Percentiles rank a stretch among this genome's conserved stretches.
Evolutionary conservation across 2,113 vertebrate species (phyloP).

Genomic region (Apteryx mantelli): DNA sequence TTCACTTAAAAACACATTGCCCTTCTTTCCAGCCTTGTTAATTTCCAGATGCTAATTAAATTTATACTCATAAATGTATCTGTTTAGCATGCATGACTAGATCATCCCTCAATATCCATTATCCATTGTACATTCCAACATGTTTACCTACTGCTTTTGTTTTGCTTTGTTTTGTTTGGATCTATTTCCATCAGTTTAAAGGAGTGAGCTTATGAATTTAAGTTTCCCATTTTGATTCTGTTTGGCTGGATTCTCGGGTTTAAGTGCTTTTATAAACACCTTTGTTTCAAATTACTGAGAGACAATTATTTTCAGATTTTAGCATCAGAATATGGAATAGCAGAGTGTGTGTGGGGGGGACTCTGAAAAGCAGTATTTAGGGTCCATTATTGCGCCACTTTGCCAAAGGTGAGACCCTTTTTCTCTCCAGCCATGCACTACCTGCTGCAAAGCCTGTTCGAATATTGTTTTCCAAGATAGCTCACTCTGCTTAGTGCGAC

Average conservation of each 20-base stretch:
- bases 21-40: slow-evolving; percentile 80
- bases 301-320: slow-evolving; percentile 60
- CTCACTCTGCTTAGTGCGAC: not conserved
- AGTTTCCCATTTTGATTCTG: slow-evolving; percentile 61
- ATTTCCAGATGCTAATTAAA: slow-evolving; percentile 82
- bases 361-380: slow-evolving; percentile 19
- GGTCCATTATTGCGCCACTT: not conserved
- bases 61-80: slow-evolving; percentile 79
- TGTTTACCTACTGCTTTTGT: slow-evolving; percentile 72
- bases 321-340: slow-evolving; percentile 50
- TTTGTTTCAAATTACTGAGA: slow-evolving; percentile 54
- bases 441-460: not conserved
- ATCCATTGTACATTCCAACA: slow-evolving; percentile 67
- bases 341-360: not conserved
- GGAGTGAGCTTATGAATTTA: slow-evolving; percentile 56
- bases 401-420: not conserved
- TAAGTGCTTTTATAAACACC: slow-evolving; percentile 63
- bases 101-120: slow-evolving; percentile 74
- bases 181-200: slow-evolving; percentile 66
- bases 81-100: slow-evolving; percentile 77
- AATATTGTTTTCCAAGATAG: not conserved
- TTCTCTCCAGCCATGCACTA: not conserved
- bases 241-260: slow-evolving; percentile 38
- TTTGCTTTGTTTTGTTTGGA: slow-evolving; percentile 70
- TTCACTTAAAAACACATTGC: slow-evolving; percentile 80